Base-by-base conservation (phyloP, 2,888 invertebrate genomes). In the Listrodromus nycthemerus region DNA sequence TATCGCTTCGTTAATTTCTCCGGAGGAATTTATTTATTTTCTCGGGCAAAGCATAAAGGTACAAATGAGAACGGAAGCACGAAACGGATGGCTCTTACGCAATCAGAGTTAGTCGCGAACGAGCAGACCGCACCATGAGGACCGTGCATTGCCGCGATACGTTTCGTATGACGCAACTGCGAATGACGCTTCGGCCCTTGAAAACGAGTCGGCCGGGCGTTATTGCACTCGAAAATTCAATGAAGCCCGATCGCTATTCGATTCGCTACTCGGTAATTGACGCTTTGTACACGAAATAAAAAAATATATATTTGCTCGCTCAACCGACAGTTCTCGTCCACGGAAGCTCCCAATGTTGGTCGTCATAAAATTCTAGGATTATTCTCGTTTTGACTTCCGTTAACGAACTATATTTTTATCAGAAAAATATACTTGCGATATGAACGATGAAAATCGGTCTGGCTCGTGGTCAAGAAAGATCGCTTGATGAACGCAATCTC, bases 21-120 rank as follows among this genome's bases (percentile, higher is more conserved):
- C 55, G 19, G 8, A 27, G 27, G n/a, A 75, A 33, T 55, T 6
- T 16, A 65, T 61, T 48, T 37, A 10, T 37, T 75, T 80, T 76
- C 76, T 45, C 16, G 3, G 4, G 0, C 7, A 1, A n/a, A 50
- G 1, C 10, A 55, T 24, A 21, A 24, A 24, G 24, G 10, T 10
- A 55, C 24, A 55, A 55, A 55, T 8, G 55, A 24, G 65, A 50
- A 55, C 45, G 73, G 65, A 69, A 55, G 80, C 65, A 66, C 75
- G 78, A 78, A 84, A 78, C 81, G 63, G 41, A 78, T 78, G 81
- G 4, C 41, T 45, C 37, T 84, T 84, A 84, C 78, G 81, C 78
- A 84, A 84, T 50, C 41, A 24, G 24, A 58, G 58, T 33, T 77
- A 73, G 65, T 58, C 74, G 70, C 58, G 70, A 81, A 83, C 71